Evolutionary conservation across 2,888 invertebrate species (phyloP).

Genomic region (Sinopyrophorus schimmeli): DNA sequence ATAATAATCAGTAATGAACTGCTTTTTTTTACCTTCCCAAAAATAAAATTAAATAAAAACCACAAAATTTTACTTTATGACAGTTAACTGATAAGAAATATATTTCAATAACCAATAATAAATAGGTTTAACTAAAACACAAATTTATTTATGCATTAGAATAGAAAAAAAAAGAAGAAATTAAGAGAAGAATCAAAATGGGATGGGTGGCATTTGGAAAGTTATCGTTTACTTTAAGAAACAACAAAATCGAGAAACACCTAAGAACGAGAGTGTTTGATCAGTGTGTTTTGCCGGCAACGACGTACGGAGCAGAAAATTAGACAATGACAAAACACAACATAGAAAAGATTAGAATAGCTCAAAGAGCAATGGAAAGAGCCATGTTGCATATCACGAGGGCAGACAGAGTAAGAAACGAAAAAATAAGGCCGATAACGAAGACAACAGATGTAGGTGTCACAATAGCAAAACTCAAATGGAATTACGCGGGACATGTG

Average conservation of each 20-base stretch:
- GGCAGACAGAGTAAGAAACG: conserved; percentile 1
- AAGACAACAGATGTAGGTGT: neutral
- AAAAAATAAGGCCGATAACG: neutral
- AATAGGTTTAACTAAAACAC: too few species aligned
- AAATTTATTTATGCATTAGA: too few species aligned
- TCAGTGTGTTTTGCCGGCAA: neutral
- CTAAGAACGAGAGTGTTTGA: neutral
- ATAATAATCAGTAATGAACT: too few species aligned
- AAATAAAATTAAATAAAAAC: too few species aligned
- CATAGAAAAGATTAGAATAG: conserved; percentile 1
- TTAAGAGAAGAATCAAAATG: conserved; percentile 1
- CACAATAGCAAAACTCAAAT: neutral
- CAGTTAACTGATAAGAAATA: too few species aligned
- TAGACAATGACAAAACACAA: neutral
- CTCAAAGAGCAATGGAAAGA: conserved; percentile 1
- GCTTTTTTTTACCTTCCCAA: too few species aligned
- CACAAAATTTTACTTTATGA: too few species aligned
- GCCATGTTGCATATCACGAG: neutral
- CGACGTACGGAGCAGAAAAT: neutral
- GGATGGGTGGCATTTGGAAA: conserved; percentile 2
- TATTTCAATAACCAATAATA: too few species aligned
- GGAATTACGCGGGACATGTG: too few species aligned
- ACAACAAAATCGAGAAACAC: neutral
- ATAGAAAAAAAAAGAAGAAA: too few species aligned
- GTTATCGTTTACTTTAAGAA: neutral